Evolutionary conservation across 2,888 invertebrate species (phyloP).

Genomic region (Ctena decussata): DNA sequence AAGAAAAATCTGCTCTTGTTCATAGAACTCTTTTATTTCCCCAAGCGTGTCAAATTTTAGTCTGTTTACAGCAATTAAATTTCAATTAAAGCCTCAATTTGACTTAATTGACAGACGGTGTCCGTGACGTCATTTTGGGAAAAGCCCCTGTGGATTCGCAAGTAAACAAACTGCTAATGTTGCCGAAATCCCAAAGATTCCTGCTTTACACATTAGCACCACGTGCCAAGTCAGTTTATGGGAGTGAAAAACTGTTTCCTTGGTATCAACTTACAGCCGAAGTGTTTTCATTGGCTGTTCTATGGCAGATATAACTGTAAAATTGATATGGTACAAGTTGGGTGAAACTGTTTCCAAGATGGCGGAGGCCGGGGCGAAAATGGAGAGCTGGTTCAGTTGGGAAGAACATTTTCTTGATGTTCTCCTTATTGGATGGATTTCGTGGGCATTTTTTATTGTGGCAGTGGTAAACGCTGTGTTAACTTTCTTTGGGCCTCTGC

Average conservation of each 20-base stretch:
- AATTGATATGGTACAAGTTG: slow-evolving; percentile 85
- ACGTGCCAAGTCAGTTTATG: slow-evolving; percentile 79
- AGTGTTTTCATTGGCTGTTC: slow-evolving; percentile 77
- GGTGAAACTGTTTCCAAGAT: slow-evolving; percentile 84
- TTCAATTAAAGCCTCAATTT: not conserved
- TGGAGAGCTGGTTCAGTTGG: slow-evolving; percentile 83
- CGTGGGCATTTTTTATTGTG: slow-evolving; percentile 80
- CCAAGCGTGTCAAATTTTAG: not conserved
- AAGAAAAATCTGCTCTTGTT: too few species aligned
- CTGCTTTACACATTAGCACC: slow-evolving; percentile 17
- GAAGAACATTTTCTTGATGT: slow-evolving; percentile 85
- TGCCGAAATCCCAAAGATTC: slow-evolving; percentile 9
- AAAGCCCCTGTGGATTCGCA: not conserved
- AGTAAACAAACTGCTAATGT: not conserved
- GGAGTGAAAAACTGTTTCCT: slow-evolving; percentile 75
- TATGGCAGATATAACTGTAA: slow-evolving; percentile 86
- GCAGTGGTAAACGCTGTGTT: slow-evolving; percentile 80
- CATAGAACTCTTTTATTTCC: too few species aligned
- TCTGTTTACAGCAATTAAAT: slow-evolving; percentile 1
- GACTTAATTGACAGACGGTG: slow-evolving; percentile 8
- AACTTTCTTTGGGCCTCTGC: slow-evolving; percentile 82
- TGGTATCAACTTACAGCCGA: slow-evolving; percentile 76
- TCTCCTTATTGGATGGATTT: slow-evolving; percentile 84
- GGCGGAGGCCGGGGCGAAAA: slow-evolving; percentile 80
- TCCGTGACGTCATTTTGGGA: slow-evolving; percentile 4